phyloP scores from a whole-genome alignment of 2,797 vertebrate species.

The Thripadectes ignobilis region DNA sequence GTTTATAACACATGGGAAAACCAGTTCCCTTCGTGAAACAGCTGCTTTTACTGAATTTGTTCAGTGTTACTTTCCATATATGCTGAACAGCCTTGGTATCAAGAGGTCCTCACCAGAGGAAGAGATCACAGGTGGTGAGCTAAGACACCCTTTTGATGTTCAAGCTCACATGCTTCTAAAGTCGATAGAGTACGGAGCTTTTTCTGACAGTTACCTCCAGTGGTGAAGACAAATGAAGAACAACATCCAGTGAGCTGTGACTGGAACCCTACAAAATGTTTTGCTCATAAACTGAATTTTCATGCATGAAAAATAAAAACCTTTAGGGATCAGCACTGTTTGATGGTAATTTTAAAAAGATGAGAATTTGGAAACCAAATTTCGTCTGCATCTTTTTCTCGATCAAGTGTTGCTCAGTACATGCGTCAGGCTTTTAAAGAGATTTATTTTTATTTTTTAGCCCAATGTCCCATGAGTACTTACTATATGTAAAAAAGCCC shows the following conservation, averaged over 20 bases:
- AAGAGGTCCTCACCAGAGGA: background rate
- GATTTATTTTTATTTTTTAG: background rate
- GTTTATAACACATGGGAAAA: background rate
- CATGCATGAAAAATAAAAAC: constrained; percentile 47
- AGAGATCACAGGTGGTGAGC: background rate
- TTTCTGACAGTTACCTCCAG: constrained; percentile 43
- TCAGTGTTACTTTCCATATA: background rate
- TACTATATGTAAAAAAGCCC: background rate
- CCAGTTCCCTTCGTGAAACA: rapidly evolving
- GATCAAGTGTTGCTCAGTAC: background rate
- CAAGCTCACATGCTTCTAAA: background rate
- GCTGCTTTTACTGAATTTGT: background rate
- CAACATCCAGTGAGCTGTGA: constrained; percentile 55
- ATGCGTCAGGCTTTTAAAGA: background rate
- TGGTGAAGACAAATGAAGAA: constrained; percentile 63
- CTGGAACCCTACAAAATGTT: constrained; percentile 62
- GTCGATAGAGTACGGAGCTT: background rate
- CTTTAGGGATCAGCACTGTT: constrained; percentile 24
- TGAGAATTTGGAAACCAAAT: constrained; percentile 49
- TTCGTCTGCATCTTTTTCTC: background rate
- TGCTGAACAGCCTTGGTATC: background rate
- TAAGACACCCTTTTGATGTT: background rate
- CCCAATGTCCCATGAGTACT: background rate
- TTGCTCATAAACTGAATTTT: constrained; percentile 64
- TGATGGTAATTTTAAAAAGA: constrained; percentile 47